A percentile compares a stretch with the other conserved stretches of the same genome.
These are phyloP conservation scores for Dysidea cf. avara DNA, from an alignment of 37 sponge, comb jelly and placozoan species.

Conservation along the genomic window DNA sequence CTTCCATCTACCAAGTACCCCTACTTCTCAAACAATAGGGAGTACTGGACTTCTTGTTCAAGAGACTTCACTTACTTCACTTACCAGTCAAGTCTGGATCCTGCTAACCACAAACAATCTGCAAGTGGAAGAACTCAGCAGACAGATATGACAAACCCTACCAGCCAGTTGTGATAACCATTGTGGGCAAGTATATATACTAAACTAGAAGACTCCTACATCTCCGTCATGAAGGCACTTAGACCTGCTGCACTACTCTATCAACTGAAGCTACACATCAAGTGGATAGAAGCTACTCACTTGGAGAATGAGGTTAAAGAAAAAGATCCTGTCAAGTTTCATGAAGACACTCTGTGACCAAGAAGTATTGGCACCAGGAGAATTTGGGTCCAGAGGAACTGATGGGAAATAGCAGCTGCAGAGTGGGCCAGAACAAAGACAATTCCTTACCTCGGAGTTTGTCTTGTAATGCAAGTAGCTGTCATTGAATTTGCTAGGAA, in stretches of 20 bases:
- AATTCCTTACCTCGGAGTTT: constrained; percentile 75
- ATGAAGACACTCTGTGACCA: too few species aligned
- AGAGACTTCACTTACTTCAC: constrained; percentile 61
- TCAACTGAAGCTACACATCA: constrained; percentile 52
- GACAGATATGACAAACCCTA: constrained; percentile 44
- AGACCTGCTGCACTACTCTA: constrained; percentile 81
- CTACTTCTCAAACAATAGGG: constrained; percentile 69
- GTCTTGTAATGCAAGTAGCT: constrained; percentile 94
- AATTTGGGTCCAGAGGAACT: constrained; percentile 83
- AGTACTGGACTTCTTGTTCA: constrained; percentile 56
- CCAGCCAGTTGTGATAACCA: constrained; percentile 70
- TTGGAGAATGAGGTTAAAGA: constrained; percentile 60
- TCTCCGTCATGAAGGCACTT: constrained; percentile 86
- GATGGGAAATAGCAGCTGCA: constrained; percentile 87
- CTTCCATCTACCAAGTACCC: constrained; percentile 89
- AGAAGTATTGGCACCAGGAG: constrained; percentile 91
- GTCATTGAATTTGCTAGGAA: constrained; percentile 94
- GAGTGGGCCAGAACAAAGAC: constrained; percentile 59
- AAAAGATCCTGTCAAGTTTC: constrained; percentile 72
- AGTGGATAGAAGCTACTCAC: constrained; percentile 81
- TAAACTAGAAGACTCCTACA: constrained; percentile 80
- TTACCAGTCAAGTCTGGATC: background rate
- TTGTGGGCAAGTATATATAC: constrained; percentile 99
- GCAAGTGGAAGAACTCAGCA: constrained; percentile 76
- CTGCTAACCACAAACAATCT: too few species aligned